Percentiles rank a stretch among this genome's conserved stretches.
Conservation (phyloP, 2,113 vertebrate genomes). For the Brachirus orientalis region DNA sequence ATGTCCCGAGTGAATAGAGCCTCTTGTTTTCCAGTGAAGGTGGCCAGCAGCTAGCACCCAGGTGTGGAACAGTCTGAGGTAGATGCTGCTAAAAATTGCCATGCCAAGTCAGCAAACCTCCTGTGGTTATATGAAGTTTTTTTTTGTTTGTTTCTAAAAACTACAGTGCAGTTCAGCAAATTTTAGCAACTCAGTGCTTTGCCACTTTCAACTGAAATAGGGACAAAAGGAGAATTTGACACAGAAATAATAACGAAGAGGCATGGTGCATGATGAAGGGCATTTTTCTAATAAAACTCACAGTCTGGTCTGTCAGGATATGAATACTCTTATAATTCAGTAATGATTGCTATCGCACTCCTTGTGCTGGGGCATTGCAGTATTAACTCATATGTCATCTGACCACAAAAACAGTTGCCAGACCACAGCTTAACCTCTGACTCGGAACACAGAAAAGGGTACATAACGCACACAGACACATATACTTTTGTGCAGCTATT, state of each 20-base stretch:
- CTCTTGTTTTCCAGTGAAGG: slow-evolving; percentile 15
- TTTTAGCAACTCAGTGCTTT: slow-evolving; percentile 28
- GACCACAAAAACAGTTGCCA: slow-evolving; percentile 48
- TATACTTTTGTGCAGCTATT: neutral
- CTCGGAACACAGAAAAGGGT: slow-evolving; percentile 10
- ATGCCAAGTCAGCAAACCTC: slow-evolving; percentile 51
- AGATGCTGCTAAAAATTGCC: slow-evolving; percentile 48
- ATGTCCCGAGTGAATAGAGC: slow-evolving; percentile 4
- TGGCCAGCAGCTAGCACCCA: slow-evolving; percentile 29
- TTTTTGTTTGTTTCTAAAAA: slow-evolving; percentile 22
- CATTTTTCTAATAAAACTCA: slow-evolving; percentile 25
- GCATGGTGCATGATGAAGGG: slow-evolving; percentile 19
- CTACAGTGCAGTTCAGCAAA: slow-evolving; percentile 17
- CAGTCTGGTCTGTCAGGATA: slow-evolving; percentile 16
- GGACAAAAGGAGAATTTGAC: slow-evolving; percentile 5
- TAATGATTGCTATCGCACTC: slow-evolving; percentile 33
- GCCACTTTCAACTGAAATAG: slow-evolving; percentile 28
- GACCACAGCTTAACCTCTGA: slow-evolving; percentile 51
- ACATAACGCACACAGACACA: slow-evolving; percentile 16
- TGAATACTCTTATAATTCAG: slow-evolving; percentile 30
- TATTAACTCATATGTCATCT: slow-evolving; percentile 40
- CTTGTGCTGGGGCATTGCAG: slow-evolving; percentile 16
- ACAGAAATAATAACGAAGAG: slow-evolving; percentile 6
- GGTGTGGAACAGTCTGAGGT: slow-evolving; percentile 41
- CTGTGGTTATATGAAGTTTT: slow-evolving; percentile 2